Evolutionary conservation across 2,797 vertebrate genomes (phyloP).

Genomic region (Adrianichthys oophorus): DNA sequence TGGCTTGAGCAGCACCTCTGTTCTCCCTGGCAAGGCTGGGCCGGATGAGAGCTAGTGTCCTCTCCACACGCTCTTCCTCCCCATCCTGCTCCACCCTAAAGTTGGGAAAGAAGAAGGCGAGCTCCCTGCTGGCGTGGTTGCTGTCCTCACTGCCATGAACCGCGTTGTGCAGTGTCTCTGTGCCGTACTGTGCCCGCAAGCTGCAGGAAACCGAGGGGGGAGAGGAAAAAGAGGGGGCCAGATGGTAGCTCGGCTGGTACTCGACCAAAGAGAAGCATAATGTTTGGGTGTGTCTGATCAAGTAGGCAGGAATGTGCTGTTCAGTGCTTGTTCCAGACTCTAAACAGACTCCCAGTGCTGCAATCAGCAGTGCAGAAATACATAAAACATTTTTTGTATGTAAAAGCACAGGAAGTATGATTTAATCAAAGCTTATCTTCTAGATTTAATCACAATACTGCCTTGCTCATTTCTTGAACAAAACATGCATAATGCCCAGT

Average conservation of each 20-base stretch:
- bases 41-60: conserved; percentile 81
- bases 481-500: conserved; percentile 28
- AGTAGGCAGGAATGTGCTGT: conserved; percentile 55
- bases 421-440: not conserved
- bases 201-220: conserved; percentile 67
- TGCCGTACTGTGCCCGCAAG: conserved; percentile 87
- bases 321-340: conserved; percentile 45
- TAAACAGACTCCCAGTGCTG: conserved; percentile 34
- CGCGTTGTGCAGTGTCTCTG: conserved; percentile 83
- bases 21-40: conserved; percentile 77
- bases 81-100: conserved; percentile 73
- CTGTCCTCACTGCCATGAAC: conserved; percentile 83
- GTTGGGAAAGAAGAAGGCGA: conserved; percentile 86
- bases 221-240: conserved; percentile 61
- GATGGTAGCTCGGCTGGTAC: conserved; percentile 71
- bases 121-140: conserved; percentile 82
- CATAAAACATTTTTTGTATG: conserved; percentile 7
- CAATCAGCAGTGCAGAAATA: conserved; percentile 29
- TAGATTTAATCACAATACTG: not conserved
- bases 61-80: conserved; percentile 74
- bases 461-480: conserved; percentile 10
- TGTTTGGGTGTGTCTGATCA: conserved; percentile 71
- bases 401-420: conserved; percentile 1
- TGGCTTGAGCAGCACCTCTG: conserved; percentile 77
- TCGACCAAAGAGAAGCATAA: conserved; percentile 61